A percentile compares a stretch with the other conserved stretches of the same genome.
phyloP scores from a whole-genome alignment of 2,113 vertebrate species.

The Loxodonta africana region DNA sequence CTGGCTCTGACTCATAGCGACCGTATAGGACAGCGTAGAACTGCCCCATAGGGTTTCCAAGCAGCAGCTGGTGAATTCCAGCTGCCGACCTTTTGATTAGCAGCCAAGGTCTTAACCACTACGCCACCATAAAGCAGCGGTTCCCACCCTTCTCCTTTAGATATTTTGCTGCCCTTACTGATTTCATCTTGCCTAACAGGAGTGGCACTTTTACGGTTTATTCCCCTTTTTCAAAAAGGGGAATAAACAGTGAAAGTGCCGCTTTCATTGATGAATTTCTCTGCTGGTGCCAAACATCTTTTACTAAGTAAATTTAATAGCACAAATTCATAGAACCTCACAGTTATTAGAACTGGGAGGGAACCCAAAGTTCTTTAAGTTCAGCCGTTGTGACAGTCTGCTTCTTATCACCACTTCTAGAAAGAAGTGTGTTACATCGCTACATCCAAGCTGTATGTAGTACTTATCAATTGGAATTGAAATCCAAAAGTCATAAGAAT shows the following conservation, averaged over 20 bases:
- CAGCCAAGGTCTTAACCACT: too few relatives aligned
- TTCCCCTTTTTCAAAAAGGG: not conserved
- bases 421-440: not conserved
- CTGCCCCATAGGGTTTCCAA: too few relatives aligned
- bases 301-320: not conserved
- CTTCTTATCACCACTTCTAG: not conserved
- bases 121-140: not conserved
- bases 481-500: not conserved
- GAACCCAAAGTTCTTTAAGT: not conserved
- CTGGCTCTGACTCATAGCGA: too few relatives aligned
- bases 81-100: too few relatives aligned
- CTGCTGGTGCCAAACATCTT: not conserved
- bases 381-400: not conserved
- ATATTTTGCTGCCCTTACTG: conserved; percentile 21
- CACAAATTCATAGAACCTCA: not conserved
- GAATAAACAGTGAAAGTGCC: too few relatives aligned
- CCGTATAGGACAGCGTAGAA: too few relatives aligned
- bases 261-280: not conserved
- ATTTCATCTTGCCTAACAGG: not conserved
- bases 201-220: not conserved
- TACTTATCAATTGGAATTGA: not conserved
- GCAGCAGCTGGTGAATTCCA: too few relatives aligned
- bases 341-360: not conserved
- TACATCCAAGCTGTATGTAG: not conserved
- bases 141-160: not conserved